Conservation (phyloP, 2,113 vertebrate genomes). For the Myanophis thanlyinensis region DNA sequence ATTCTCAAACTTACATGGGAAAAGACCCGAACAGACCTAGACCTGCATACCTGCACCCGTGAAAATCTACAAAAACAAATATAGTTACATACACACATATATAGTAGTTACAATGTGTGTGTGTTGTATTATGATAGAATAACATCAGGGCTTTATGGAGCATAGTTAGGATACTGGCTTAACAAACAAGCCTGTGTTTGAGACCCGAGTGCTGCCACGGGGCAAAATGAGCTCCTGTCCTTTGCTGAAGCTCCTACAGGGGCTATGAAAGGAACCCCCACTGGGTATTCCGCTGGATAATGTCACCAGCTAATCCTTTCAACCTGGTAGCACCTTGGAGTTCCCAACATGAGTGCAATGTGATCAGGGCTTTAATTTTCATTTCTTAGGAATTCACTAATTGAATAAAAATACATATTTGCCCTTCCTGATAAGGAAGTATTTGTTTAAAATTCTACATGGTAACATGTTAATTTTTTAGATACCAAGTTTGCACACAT, state of each 20-base stretch:
- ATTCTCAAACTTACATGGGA: no score
- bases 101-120: no score
- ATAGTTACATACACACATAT: no score
- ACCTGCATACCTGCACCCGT: no score
- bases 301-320: background rate
- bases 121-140: background rate
- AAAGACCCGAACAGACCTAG: no score
- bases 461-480: background rate
- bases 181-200: background rate
- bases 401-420: background rate
- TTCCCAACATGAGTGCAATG: background rate
- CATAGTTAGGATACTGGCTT: background rate
- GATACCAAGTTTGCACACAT: background rate
- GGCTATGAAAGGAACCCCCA: background rate
- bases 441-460: constrained; percentile 15
- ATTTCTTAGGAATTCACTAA: background rate
- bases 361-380: background rate
- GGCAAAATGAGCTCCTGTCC: background rate
- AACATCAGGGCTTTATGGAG: background rate
- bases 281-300: no score
- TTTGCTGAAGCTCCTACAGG: background rate
- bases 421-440: constrained; percentile 4
- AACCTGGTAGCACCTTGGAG: background rate
- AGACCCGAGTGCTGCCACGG: background rate
- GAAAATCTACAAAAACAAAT: no score